Conservation (phyloP, 2,888 invertebrate species). For the Cheiracanthium punctorium region DNA sequence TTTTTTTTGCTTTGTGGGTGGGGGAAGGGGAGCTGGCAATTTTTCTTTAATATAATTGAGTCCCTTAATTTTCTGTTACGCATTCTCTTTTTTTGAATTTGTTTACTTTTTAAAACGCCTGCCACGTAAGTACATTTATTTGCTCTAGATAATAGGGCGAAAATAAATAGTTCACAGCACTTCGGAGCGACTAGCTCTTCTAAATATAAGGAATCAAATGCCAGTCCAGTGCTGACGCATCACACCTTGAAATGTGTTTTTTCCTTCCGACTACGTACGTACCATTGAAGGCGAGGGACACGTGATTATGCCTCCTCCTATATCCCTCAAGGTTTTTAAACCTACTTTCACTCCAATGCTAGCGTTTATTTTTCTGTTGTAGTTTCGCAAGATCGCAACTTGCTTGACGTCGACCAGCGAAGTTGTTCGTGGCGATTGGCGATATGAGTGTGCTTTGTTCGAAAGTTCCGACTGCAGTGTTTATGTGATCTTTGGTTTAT, state of each 20-base stretch:
- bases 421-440: not conserved
- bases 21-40: too few relatives aligned
- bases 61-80: too few relatives aligned
- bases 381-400: not conserved
- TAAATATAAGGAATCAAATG: too few relatives aligned
- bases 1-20: too few relatives aligned
- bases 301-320: not conserved
- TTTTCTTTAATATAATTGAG: too few relatives aligned
- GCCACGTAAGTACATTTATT: too few relatives aligned
- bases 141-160: too few relatives aligned
- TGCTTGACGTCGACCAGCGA: too few relatives aligned
- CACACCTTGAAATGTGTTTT: constrained; percentile 2
- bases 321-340: constrained; percentile 16
- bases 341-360: constrained; percentile 13
- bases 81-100: too few relatives aligned
- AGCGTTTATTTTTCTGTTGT: not conserved
- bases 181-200: too few relatives aligned
- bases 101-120: too few relatives aligned
- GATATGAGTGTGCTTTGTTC: not conserved
- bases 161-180: too few relatives aligned
- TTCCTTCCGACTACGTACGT: not conserved
- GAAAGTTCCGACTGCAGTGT: not conserved
- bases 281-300: not conserved
- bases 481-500: not conserved
- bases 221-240: not conserved